A percentile compares a stretch with the other conserved stretches of the same genome.
Evolutionary conservation across 2,797 vertebrate genomes (phyloP).

Genomic region (Distichodus sexfasciatus): DNA sequence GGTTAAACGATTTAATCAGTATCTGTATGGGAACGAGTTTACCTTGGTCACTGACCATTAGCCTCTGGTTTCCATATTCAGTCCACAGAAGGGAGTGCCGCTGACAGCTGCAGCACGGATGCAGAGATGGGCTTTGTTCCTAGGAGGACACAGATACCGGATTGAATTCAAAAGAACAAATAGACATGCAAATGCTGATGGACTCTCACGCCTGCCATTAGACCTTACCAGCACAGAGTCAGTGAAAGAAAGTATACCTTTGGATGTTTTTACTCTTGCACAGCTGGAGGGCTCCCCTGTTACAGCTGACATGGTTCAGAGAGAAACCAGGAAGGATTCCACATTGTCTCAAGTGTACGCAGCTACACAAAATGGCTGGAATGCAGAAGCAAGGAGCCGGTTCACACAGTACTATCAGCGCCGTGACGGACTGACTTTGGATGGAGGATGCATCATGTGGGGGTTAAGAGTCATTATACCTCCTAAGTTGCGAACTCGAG

Average conservation of each 20-base stretch:
- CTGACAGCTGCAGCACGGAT: background rate
- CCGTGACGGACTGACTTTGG: background rate
- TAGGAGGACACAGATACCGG: background rate
- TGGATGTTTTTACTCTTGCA: too few species aligned
- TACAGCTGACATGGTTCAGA: too few species aligned
- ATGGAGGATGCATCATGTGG: background rate
- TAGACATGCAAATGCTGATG: background rate
- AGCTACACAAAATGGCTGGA: background rate
- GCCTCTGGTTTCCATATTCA: background rate
- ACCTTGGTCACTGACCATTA: conserved; percentile 14
- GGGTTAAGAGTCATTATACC: background rate
- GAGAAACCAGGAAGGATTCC: background rate
- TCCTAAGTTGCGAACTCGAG: background rate
- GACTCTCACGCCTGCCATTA: too few species aligned
- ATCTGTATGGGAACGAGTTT: conserved; percentile 14
- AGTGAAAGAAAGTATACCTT: too few species aligned
- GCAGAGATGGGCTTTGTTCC: background rate
- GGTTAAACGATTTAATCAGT: conserved; percentile 16
- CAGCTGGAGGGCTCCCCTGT: too few species aligned
- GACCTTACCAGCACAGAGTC: too few species aligned
- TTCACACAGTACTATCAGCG: background rate
- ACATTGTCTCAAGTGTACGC: background rate
- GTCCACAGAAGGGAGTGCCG: background rate
- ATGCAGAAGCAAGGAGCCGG: background rate
- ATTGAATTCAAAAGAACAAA: background rate